Conservation (phyloP, 2,888 invertebrate species). For the Steinernema carpocapsae region DNA sequence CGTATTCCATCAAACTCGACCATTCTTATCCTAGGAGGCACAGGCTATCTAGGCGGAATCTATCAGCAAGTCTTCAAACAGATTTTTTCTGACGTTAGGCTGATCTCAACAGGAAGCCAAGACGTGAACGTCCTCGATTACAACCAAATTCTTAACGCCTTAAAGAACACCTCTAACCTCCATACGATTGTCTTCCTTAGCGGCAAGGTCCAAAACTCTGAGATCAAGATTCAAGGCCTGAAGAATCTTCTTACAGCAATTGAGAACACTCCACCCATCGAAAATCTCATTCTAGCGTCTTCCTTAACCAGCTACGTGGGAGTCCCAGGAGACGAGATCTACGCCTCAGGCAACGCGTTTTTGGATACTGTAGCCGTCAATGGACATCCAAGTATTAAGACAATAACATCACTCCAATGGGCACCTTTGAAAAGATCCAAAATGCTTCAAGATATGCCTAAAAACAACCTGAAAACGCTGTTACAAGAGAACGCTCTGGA, state of each 20-base stretch:
- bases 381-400: slow-evolving; percentile 6
- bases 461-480: slow-evolving; percentile 7
- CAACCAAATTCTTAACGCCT: not conserved
- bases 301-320: slow-evolving; percentile 55
- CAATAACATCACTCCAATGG: slow-evolving; percentile 36
- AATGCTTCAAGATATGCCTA: slow-evolving; percentile 27
- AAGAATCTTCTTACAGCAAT: slow-evolving; percentile 44
- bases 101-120: not conserved
- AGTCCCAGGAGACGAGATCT: slow-evolving; percentile 55
- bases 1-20: not conserved
- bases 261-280: slow-evolving; percentile 38
- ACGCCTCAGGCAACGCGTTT: slow-evolving; percentile 57
- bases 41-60: slow-evolving; percentile 4
- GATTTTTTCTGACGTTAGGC: not conserved
- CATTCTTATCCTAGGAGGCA: slow-evolving; percentile 17
- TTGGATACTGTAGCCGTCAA: slow-evolving; percentile 46
- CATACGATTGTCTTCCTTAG: slow-evolving; percentile 28
- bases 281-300: slow-evolving; percentile 51
- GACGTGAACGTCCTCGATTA: slow-evolving; percentile 22
- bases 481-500: slow-evolving; percentile 33
- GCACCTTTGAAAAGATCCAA: slow-evolving; percentile 34
- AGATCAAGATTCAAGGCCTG: slow-evolving; percentile 37
- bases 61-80: not conserved
- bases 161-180: not conserved
- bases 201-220: not conserved